Percentiles rank a stretch among this genome's conserved stretches.
phyloP scores from a whole-genome alignment of 1,140 invertebrate species.

The Drosophila nigromelanica region DNA sequence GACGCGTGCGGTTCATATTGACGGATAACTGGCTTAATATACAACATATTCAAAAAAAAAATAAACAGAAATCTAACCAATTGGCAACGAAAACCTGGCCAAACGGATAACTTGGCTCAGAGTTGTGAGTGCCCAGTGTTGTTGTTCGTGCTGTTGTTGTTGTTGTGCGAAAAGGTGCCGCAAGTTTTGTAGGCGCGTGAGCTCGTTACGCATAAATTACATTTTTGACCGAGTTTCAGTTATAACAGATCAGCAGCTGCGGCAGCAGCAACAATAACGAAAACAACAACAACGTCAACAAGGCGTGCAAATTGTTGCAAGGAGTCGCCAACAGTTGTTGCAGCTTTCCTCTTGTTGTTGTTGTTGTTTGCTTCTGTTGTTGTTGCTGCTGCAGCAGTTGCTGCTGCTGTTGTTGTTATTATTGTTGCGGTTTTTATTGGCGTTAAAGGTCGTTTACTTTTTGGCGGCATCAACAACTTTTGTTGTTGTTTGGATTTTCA shows the following conservation, averaged over 20 bases:
- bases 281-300: constrained; percentile 33
- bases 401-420: constrained; percentile 21
- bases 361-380: constrained; percentile 17
- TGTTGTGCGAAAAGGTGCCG: constrained; percentile 55
- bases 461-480: constrained; percentile 81
- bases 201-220: constrained; percentile 80
- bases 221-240: constrained; percentile 69
- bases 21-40: constrained; percentile 42
- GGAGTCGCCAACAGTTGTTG: constrained; percentile 31
- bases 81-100: constrained; percentile 14
- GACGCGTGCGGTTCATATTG: constrained; percentile 70
- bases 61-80: constrained; percentile 1
- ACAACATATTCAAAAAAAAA: neutral
- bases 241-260: constrained; percentile 57
- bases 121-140: constrained; percentile 10
- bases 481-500: constrained; percentile 81
- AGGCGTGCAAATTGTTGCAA: constrained; percentile 54
- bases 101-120: constrained; percentile 44
- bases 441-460: constrained; percentile 82
- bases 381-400: constrained; percentile 28
- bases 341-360: constrained; percentile 49
- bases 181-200: constrained; percentile 75
- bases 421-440: constrained; percentile 72
- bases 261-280: constrained; percentile 20
- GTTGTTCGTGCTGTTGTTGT: constrained; percentile 9